phyloP scores from a whole-genome alignment of 2,797 vertebrate genomes.

The Podargus strigoides region DNA sequence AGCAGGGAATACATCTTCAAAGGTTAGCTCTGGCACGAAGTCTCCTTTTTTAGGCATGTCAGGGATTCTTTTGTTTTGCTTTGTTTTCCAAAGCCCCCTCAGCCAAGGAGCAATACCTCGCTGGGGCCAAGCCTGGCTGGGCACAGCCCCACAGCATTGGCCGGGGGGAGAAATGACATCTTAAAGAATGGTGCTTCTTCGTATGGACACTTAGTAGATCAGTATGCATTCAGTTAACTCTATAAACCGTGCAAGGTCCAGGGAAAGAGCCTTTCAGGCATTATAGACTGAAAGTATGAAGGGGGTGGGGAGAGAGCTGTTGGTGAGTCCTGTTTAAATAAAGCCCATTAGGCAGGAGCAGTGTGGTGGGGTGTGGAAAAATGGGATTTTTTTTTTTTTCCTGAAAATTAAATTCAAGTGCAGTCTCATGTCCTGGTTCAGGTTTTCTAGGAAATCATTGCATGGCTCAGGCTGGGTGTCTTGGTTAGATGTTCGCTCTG shows the following conservation, averaged over 20 bases:
- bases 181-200: constrained; percentile 46
- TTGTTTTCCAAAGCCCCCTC: constrained; percentile 47
- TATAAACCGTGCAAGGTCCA: constrained; percentile 30
- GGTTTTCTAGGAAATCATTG: not conserved
- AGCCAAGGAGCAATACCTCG: constrained; percentile 29
- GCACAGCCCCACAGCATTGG: constrained; percentile 19
- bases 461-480: not conserved
- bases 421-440: not conserved
- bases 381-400: not conserved
- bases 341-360: not conserved
- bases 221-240: constrained; percentile 63
- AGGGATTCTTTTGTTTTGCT: constrained; percentile 65
- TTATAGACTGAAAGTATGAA: constrained; percentile 25
- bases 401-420: not conserved
- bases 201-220: constrained; percentile 44
- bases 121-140: constrained; percentile 39
- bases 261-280: constrained; percentile 50
- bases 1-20: constrained; percentile 47
- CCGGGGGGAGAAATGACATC: not conserved
- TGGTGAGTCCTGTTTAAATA: constrained; percentile 6
- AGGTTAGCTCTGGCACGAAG: constrained; percentile 53
- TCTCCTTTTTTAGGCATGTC: constrained; percentile 51
- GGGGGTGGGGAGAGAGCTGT: not conserved
- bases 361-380: not conserved
- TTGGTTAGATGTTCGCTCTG: not conserved